Percentiles rank a stretch among this genome's conserved stretches.
Evolutionary conservation across 2,797 vertebrate species (phyloP).

Genomic region (Sardinella longiceps): DNA sequence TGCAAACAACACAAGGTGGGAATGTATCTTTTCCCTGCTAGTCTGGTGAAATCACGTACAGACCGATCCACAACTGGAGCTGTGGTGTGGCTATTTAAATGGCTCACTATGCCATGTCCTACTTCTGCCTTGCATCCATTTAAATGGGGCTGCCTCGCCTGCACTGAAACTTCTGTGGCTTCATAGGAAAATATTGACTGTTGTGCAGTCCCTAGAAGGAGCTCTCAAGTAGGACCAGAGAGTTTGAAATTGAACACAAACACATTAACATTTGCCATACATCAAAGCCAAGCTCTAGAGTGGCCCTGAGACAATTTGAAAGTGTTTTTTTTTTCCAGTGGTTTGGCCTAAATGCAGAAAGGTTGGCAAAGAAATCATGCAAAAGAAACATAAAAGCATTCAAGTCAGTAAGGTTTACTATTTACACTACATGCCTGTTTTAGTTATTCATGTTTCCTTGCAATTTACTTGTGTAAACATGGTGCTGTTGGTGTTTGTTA

Average conservation of each 20-base stretch:
- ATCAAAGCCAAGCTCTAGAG: slow-evolving; percentile 1
- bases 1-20: neutral
- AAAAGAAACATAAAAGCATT: neutral
- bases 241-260: slow-evolving; percentile 21
- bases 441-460: neutral
- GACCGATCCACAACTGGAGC: neutral
- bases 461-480: neutral
- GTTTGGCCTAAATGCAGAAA: slow-evolving; percentile 1
- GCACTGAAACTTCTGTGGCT: neutral
- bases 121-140: neutral
- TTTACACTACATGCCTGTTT: neutral
- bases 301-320: slow-evolving; percentile 20
- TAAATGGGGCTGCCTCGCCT: neutral
- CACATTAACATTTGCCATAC: slow-evolving; percentile 27
- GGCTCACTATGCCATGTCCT: slow-evolving; percentile 4
- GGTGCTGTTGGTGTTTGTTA: no score
- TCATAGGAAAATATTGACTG: slow-evolving; percentile 18
- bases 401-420: neutral
- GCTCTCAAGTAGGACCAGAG: slow-evolving; percentile 7
- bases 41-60: neutral
- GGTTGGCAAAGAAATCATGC: neutral
- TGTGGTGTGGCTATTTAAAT: slow-evolving; percentile 5
- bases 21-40: neutral
- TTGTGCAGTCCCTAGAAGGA: neutral
- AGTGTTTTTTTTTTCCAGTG: slow-evolving; percentile 17